Evolutionary conservation across 2,113 vertebrate species (phyloP).

Genomic region (Hepsetus odoe): DNA sequence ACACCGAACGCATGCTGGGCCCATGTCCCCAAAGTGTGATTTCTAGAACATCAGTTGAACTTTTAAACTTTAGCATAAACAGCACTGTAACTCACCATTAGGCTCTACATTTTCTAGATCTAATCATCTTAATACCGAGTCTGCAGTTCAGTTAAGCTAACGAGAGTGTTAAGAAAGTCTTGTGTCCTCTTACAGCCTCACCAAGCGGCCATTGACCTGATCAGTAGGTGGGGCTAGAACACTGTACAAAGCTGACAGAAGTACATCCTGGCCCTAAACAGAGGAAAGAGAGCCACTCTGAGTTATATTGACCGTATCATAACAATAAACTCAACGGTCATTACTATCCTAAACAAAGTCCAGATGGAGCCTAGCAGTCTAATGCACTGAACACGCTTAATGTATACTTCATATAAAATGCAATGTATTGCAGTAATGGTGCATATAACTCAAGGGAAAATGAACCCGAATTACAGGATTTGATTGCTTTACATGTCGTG

Average conservation of each 20-base stretch:
- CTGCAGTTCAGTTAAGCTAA: not conserved
- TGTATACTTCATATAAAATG: not conserved
- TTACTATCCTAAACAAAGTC: not conserved
- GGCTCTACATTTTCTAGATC: not conserved
- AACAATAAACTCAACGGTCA: not conserved
- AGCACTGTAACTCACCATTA: not conserved
- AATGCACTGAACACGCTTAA: not conserved
- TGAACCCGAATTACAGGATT: not conserved
- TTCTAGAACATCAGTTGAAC: not conserved
- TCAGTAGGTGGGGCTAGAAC: conserved; percentile 73
- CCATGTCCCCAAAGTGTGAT: not conserved
- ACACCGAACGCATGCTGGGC: not conserved
- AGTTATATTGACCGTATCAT: conserved; percentile 1
- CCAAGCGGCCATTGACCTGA: conserved; percentile 36
- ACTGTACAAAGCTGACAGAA: conserved; percentile 46
- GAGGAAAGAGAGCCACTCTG: not conserved
- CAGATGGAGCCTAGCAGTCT: not conserved
- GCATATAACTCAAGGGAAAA: not conserved
- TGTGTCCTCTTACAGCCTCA: not conserved
- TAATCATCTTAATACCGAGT: no score
- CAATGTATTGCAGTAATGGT: not conserved
- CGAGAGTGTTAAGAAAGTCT: not conserved
- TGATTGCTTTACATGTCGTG: not conserved
- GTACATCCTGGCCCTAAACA: not conserved
- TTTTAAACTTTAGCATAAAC: not conserved